A percentile compares a stretch with the other conserved stretches of the same genome.
phyloP scores from a whole-genome alignment of 2,797 vertebrate genomes.

The Cygnus olor region DNA sequence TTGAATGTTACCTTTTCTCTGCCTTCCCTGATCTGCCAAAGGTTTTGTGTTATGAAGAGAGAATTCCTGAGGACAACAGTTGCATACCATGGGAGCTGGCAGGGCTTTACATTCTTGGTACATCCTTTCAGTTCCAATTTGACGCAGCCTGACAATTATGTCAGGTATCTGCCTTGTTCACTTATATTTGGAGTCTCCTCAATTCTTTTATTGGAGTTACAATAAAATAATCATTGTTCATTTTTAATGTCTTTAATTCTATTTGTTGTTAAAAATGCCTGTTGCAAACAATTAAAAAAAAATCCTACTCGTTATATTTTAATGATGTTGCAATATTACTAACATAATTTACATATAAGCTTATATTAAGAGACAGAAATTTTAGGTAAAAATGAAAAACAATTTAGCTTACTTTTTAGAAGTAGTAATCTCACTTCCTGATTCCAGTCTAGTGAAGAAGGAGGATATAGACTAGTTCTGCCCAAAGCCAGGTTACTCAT shows the following conservation, averaged over 20 bases:
- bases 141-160: not conserved
- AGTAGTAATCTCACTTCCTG: not conserved
- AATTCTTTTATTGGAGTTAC: not conserved
- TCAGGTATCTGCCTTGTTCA: not conserved
- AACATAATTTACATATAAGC: not conserved
- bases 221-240: not conserved
- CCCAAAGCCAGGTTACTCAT: not conserved
- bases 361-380: not conserved
- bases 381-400: not conserved
- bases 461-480: not conserved
- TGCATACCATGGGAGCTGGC: not conserved
- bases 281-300: not conserved
- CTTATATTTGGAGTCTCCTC: not conserved
- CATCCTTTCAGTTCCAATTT: not conserved
- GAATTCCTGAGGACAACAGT: not conserved
- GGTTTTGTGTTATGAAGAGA: not conserved
- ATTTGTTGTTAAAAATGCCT: not conserved
- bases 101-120: not conserved
- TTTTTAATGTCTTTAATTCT: not conserved
- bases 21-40: not conserved
- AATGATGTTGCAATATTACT: not conserved
- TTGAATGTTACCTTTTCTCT: not conserved
- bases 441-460: not conserved
- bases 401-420: not conserved
- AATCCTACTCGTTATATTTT: not conserved